These are phyloP conservation scores for Sinodicranocentrus sp. DNA, from an alignment of 2,888 invertebrate genomes.

Conservation along the genomic window DNA sequence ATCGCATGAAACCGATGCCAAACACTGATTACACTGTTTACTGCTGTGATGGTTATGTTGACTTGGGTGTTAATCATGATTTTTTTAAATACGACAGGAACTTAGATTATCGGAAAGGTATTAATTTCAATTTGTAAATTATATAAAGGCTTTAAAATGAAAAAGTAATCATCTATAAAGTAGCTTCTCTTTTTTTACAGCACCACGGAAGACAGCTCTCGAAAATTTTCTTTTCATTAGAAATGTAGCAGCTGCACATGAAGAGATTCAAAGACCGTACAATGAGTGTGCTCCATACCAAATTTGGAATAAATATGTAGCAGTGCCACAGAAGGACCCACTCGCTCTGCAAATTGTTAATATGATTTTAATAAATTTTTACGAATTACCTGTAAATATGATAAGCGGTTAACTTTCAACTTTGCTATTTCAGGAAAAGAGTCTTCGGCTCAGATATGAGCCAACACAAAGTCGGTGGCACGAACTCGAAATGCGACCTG, in stretches of 20 bases:
- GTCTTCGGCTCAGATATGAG: constrained; percentile 56
- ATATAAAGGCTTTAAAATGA: not conserved
- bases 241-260: constrained; percentile 55
- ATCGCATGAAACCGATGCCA: constrained; percentile 58
- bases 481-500: constrained; percentile 63
- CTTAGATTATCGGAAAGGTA: constrained; percentile 62
- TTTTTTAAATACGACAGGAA: constrained; percentile 65
- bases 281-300: constrained; percentile 60
- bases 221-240: constrained; percentile 67
- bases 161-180: not conserved
- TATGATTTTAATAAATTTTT: not conserved
- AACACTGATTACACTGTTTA: constrained; percentile 72
- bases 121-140: not conserved
- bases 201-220: constrained; percentile 62
- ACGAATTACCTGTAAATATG: not conserved
- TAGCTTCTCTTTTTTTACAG: constrained; percentile 51
- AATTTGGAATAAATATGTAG: constrained; percentile 46
- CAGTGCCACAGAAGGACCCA: constrained; percentile 2
- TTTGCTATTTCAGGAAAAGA: constrained; percentile 63
- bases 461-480: constrained; percentile 75
- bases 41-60: constrained; percentile 75
- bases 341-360: constrained; percentile 28
- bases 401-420: constrained; percentile 12
- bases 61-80: constrained; percentile 70
- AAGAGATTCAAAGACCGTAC: constrained; percentile 58